These are phyloP conservation scores for Phrynocephalus versicolor DNA, from an alignment of 2,113 vertebrate genomes.

Conservation along the genomic window DNA sequence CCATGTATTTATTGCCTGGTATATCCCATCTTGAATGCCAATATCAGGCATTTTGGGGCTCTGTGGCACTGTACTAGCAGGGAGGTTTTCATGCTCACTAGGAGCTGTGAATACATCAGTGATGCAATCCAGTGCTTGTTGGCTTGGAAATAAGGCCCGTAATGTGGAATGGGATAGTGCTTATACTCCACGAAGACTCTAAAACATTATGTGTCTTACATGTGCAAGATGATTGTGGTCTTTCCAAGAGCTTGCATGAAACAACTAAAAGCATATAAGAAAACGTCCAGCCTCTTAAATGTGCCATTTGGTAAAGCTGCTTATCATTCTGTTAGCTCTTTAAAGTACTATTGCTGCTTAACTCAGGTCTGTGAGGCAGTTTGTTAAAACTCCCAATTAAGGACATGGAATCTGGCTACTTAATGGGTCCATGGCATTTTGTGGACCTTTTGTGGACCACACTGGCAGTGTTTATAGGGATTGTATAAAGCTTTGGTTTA, in stretches of 20 bases:
- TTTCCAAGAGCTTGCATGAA: neutral
- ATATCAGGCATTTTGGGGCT: neutral
- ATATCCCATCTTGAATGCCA: neutral
- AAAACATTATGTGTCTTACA: neutral
- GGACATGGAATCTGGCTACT: neutral
- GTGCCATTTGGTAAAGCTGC: neutral
- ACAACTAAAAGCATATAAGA: neutral
- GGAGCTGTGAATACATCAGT: neutral
- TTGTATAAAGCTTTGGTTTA: slow-evolving; percentile 8
- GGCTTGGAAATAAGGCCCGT: neutral
- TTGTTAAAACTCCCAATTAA: neutral
- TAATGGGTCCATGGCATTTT: neutral
- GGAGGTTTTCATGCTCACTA: neutral
- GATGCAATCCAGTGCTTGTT: neutral
- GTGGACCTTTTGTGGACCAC: neutral
- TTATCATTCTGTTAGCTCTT: neutral
- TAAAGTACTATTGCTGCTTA: neutral
- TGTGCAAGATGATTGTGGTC: neutral
- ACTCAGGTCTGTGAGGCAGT: neutral
- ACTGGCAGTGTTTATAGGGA: neutral
- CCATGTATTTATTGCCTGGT: neutral
- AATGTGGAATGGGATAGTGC: neutral
- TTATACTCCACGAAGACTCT: neutral
- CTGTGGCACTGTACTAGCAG: neutral
- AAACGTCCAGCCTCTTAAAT: neutral